These are phyloP conservation scores for Proterorhinus semilunaris DNA, from an alignment of 2,113 vertebrate species.

Conservation along the genomic window DNA sequence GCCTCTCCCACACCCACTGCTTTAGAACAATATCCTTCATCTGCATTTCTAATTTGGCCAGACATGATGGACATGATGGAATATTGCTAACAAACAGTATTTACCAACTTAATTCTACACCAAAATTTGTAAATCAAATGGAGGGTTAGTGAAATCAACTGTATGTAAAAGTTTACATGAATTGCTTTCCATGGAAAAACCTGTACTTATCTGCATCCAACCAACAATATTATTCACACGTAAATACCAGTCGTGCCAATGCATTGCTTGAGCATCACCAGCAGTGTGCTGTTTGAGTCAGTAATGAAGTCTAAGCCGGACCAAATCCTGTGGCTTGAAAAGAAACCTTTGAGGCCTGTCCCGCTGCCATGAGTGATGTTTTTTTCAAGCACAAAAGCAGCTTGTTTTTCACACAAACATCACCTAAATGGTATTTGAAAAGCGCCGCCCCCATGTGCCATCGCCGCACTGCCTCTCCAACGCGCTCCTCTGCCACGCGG, in stretches of 20 bases:
- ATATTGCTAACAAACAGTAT: too few species aligned
- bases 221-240: background rate
- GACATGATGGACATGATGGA: too few species aligned
- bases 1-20: too few species aligned
- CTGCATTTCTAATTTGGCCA: too few species aligned
- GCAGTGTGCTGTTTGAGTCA: background rate
- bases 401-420: constrained; percentile 11
- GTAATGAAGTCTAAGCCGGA: background rate
- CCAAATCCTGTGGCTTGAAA: constrained; percentile 2
- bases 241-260: background rate
- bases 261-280: background rate
- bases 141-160: too few species aligned
- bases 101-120: too few species aligned
- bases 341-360: background rate
- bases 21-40: too few species aligned
- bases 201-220: background rate
- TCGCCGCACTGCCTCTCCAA: constrained; percentile 1
- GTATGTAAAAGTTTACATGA: too few species aligned
- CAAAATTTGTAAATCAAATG: too few species aligned
- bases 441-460: background rate
- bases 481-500: constrained; percentile 2
- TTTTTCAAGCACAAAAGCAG: constrained; percentile 14
- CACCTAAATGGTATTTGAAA: constrained; percentile 17
- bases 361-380: background rate
- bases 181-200: too few species aligned